These are phyloP conservation scores for Loxodonta africana DNA, from an alignment of 2,113 vertebrate species.

Conservation along the genomic window DNA sequence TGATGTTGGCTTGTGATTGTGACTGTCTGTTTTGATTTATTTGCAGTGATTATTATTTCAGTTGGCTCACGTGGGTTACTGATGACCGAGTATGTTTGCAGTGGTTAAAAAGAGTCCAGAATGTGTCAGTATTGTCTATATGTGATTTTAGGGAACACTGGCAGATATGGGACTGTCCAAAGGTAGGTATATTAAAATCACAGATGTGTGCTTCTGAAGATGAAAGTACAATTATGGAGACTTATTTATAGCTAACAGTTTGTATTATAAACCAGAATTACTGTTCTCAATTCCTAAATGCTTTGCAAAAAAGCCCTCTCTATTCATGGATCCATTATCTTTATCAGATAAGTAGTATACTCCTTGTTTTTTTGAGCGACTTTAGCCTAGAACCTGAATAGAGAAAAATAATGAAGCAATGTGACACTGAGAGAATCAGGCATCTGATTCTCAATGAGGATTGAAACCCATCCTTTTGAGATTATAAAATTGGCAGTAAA, in stretches of 20 bases:
- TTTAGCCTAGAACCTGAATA: background rate
- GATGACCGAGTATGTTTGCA: slow-evolving; percentile 94
- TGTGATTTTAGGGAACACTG: slow-evolving; percentile 92
- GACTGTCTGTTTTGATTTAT: slow-evolving; percentile 64
- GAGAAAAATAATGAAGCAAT: background rate
- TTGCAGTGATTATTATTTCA: slow-evolving; percentile 96
- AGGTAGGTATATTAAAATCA: slow-evolving; percentile 88
- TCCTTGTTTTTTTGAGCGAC: background rate
- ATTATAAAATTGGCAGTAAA: background rate
- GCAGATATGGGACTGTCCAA: slow-evolving; percentile 91
- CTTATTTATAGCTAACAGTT: background rate
- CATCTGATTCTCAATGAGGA: background rate
- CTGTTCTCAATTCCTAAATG: background rate
- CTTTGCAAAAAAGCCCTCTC: background rate
- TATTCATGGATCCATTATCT: background rate
- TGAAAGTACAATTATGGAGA: background rate
- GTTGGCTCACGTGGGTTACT: slow-evolving; percentile 96
- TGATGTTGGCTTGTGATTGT: slow-evolving; percentile 31
- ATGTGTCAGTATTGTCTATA: slow-evolving; percentile 93
- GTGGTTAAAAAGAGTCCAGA: slow-evolving; percentile 96
- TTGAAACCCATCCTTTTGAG: background rate
- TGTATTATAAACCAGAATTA: background rate
- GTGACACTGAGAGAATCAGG: background rate
- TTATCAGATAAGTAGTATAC: background rate
- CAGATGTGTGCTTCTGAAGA: slow-evolving; percentile 36